Evolutionary conservation across 2,113 vertebrate genomes (phyloP).

Genomic region (Oenanthe oenanthe): DNA sequence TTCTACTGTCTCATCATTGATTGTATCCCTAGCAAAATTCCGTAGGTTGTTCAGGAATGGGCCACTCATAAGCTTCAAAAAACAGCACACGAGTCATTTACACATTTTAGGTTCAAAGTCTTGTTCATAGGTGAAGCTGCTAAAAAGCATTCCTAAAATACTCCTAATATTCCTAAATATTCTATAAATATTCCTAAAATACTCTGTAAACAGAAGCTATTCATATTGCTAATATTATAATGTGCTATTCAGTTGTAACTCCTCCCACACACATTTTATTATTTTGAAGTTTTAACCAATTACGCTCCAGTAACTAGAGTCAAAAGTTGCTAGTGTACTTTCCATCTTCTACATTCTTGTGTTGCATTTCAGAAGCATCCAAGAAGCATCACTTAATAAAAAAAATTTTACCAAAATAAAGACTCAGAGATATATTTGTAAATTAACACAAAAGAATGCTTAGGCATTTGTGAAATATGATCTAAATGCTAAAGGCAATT

Average conservation of each 20-base stretch:
- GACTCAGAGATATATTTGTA: background rate
- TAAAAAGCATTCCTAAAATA: background rate
- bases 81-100: background rate
- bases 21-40: constrained; percentile 79
- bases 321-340: background rate
- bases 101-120: background rate
- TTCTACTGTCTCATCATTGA: constrained; percentile 81
- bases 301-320: background rate
- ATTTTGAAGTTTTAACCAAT: background rate
- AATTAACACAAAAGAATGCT: background rate
- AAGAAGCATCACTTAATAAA: background rate
- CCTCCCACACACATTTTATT: background rate
- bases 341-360: background rate
- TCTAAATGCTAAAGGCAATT: background rate
- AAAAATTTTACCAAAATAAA: background rate
- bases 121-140: background rate
- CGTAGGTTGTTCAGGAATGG: constrained; percentile 80
- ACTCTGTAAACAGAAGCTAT: background rate
- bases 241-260: background rate
- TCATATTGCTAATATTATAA: background rate
- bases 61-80: constrained; percentile 83
- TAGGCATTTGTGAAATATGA: background rate
- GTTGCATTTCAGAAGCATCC: background rate
- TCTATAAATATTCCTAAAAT: background rate
- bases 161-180: background rate